phyloP scores from a whole-genome alignment of 2,888 invertebrate species.

The Athalia rosae region DNA sequence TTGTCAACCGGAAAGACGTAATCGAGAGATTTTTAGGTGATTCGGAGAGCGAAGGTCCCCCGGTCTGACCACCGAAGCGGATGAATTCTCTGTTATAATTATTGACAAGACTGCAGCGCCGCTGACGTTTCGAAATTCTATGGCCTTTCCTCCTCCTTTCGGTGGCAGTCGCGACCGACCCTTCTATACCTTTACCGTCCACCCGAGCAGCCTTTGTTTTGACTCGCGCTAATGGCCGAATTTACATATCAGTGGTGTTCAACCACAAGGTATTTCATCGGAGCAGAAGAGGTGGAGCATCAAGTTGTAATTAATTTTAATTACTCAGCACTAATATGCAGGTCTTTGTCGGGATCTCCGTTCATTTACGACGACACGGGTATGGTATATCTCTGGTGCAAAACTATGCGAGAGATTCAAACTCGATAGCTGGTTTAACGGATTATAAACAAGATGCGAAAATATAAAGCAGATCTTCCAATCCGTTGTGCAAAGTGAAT shows the following conservation, averaged over 20 bases:
- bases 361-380: slow-evolving; percentile 16
- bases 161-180: slow-evolving; percentile 24
- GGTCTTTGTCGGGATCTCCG: slow-evolving; percentile 35
- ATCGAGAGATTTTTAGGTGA: slow-evolving; percentile 25
- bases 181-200: slow-evolving; percentile 35
- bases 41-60: slow-evolving; percentile 10
- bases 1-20: slow-evolving; percentile 31
- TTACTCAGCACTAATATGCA: slow-evolving; percentile 41
- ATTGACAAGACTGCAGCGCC: slow-evolving; percentile 19
- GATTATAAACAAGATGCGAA: slow-evolving; percentile 10
- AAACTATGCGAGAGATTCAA: slow-evolving; percentile 26
- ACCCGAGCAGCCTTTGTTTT: slow-evolving; percentile 42
- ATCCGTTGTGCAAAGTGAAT: background rate
- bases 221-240: slow-evolving; percentile 47
- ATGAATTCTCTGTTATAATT: slow-evolving; percentile 33
- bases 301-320: slow-evolving; percentile 43
- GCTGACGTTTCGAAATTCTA: slow-evolving; percentile 41
- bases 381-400: background rate
- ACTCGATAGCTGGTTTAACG: slow-evolving; percentile 23
- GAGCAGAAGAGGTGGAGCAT: slow-evolving; percentile 39
- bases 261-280: slow-evolving; percentile 25
- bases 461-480: slow-evolving; percentile 14
- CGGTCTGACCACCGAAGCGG: background rate
- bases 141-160: background rate
- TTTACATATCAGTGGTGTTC: slow-evolving; percentile 47